These are phyloP conservation scores for Drosophila takahashii DNA, from an alignment of 1,140 invertebrate genomes.

Conservation along the genomic window DNA sequence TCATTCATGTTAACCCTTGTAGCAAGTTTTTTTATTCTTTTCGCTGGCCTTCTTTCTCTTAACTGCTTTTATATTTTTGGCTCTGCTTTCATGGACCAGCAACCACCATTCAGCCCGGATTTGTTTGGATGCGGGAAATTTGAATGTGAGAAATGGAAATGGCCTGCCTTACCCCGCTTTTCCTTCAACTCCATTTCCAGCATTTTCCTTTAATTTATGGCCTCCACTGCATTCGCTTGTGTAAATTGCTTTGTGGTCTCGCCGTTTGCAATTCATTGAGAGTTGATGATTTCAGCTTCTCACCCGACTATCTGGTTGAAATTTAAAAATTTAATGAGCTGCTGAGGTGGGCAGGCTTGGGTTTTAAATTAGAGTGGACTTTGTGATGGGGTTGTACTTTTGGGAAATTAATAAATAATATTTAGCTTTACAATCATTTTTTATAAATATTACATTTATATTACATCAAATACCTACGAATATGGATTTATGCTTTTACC, in stretches of 20 bases:
- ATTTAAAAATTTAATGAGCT: conserved; percentile 62
- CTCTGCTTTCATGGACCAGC: conserved; percentile 46
- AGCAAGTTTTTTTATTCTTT: conserved; percentile 32
- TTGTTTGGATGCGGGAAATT: conserved; percentile 50
- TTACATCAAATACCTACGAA: no score
- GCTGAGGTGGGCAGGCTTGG: neutral
- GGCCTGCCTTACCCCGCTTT: neutral
- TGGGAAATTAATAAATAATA: neutral
- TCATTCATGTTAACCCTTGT: conserved; percentile 73
- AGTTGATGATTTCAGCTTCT: conserved; percentile 57
- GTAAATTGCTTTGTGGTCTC: conserved; percentile 71
- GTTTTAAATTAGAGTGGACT: neutral
- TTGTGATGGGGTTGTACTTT: neutral
- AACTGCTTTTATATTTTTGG: conserved; percentile 47
- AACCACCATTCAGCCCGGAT: conserved; percentile 52
- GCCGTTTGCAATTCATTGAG: conserved; percentile 53
- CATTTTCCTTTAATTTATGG: conserved; percentile 69
- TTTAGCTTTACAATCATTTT: neutral
- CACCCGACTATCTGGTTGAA: conserved; percentile 26
- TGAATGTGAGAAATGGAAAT: conserved; percentile 50
- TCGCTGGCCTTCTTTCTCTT: conserved; percentile 23
- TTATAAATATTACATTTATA: neutral
- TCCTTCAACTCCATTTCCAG: neutral
- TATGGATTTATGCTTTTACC: neutral
- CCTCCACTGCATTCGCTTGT: conserved; percentile 60